phyloP scores from a whole-genome alignment of 1,140 invertebrate species.

The Anastrepha ludens region DNA sequence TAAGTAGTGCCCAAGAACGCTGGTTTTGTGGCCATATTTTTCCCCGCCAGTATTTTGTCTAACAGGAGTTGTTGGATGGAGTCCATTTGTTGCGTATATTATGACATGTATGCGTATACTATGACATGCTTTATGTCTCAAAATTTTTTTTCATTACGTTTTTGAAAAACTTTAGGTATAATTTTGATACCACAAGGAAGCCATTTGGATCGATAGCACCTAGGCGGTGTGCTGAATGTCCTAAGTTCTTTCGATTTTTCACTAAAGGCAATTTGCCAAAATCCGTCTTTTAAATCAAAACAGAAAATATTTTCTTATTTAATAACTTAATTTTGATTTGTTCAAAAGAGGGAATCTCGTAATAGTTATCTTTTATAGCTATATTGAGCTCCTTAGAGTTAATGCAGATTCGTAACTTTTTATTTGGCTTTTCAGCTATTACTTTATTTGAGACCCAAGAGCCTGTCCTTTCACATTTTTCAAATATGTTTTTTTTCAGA shows the following conservation, averaged over 20 bases:
- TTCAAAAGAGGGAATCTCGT: background rate
- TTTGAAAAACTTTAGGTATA: conserved; percentile 59
- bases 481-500: conserved; percentile 61
- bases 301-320: conserved; percentile 10
- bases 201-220: conserved; percentile 15
- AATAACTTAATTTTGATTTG: background rate
- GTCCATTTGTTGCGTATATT: no score
- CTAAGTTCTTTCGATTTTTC: background rate
- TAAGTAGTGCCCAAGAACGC: no score
- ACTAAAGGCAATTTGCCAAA: conserved; percentile 47
- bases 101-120: conserved; percentile 61
- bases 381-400: conserved; percentile 71
- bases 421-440: conserved; percentile 70
- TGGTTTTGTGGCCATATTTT: no score
- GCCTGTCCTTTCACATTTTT: conserved; percentile 64
- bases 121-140: conserved; percentile 41
- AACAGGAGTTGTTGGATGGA: no score
- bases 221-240: conserved; percentile 18
- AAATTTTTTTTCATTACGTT: conserved; percentile 57
- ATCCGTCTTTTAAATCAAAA: conserved; percentile 48
- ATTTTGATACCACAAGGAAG: conserved; percentile 38
- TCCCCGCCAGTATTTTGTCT: no score
- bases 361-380: conserved; percentile 47
- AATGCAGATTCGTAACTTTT: conserved; percentile 70
- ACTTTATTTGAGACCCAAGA: conserved; percentile 74